Conservation (phyloP, 2,113 vertebrate genomes). For the Phyllostomus discolor region DNA sequence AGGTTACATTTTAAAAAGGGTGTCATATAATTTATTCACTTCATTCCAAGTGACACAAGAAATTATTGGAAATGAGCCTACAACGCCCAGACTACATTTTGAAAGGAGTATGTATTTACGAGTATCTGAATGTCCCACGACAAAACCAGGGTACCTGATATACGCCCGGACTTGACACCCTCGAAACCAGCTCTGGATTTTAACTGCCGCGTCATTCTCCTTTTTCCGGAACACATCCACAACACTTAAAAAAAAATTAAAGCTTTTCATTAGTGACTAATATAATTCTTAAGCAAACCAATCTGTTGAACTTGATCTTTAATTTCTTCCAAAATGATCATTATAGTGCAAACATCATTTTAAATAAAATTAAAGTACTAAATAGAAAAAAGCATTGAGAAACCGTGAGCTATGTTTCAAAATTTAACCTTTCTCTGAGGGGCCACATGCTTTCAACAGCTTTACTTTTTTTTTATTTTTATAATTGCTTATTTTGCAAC, state of each 20-base stretch:
- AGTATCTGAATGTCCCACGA: neutral
- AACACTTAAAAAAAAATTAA: conserved; percentile 75
- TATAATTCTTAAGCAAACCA: neutral
- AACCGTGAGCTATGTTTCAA: conserved; percentile 29
- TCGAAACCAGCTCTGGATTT: conserved; percentile 93
- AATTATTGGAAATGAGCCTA: neutral
- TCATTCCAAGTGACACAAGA: neutral
- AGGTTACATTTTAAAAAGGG: neutral
- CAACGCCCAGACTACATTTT: neutral
- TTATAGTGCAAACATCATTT: conserved; percentile 43
- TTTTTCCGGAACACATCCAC: conserved; percentile 80
- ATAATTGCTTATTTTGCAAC: conserved; percentile 55
- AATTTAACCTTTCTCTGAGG: conserved; percentile 54
- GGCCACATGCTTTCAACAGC: conserved; percentile 42
- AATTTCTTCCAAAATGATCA: conserved; percentile 48
- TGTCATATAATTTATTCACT: neutral
- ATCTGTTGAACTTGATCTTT: conserved; percentile 43
- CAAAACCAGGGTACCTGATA: conserved; percentile 83
- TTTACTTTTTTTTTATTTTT: conserved; percentile 43
- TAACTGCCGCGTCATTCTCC: conserved; percentile 82
- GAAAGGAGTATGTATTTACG: neutral
- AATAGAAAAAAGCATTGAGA: conserved; percentile 41
- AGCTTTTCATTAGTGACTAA: conserved; percentile 37
- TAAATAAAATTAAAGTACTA: conserved; percentile 49
- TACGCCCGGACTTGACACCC: conserved; percentile 85